Evolutionary conservation across 2,888 invertebrate species (phyloP), one percentile per base, ranked within the genome.

Genomic region (Cheilosia urbana): DNA sequence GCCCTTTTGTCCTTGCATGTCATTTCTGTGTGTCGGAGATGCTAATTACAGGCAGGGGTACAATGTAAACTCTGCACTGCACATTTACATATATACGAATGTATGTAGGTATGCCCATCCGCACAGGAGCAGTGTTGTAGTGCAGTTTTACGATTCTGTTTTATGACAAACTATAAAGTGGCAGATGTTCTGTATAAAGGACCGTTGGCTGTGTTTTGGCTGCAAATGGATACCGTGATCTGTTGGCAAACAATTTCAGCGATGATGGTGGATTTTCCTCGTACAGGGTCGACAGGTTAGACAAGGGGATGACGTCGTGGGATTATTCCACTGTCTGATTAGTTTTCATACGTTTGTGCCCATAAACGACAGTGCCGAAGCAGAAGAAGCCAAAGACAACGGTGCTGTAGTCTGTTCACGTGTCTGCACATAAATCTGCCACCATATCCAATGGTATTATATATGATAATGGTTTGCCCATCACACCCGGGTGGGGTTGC

Each of bases 141-240:
- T 81, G 76, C 85, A 85, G 81, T 85, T 85, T 85, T 85, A 85
- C 85, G 85, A 81, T 85, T 85, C 71, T 66, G 62, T 85, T 85
- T 85, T 85, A 85, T 77, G 85, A 85, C 81, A 81, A 85, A 81
- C 85, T 81, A 81, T 85, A 85, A 85, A 85, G 76, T 72, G 85
- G 80, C 84, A 76, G 71, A 81, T 85, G 85, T 72, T 76, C 21
- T 19, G 11, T 11, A 42, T 13, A 24, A 24, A 17, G 9, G 53
- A 4, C 15, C 27, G 17, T 49, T 47, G 65, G 42, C n/a, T 42
- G 11, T 62, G 9, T 27, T 24, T 42, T 42, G 13, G 30, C 42
- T 71, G 55, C 49, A 68, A 76, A 76, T 65, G 80, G 69, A 73
- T 75, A 55, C 69, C 80, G 80, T 84, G 84, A 84, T 84, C 69